Evolutionary conservation across 2,888 invertebrate species (phyloP).

Genomic region (Athalia cordata): DNA sequence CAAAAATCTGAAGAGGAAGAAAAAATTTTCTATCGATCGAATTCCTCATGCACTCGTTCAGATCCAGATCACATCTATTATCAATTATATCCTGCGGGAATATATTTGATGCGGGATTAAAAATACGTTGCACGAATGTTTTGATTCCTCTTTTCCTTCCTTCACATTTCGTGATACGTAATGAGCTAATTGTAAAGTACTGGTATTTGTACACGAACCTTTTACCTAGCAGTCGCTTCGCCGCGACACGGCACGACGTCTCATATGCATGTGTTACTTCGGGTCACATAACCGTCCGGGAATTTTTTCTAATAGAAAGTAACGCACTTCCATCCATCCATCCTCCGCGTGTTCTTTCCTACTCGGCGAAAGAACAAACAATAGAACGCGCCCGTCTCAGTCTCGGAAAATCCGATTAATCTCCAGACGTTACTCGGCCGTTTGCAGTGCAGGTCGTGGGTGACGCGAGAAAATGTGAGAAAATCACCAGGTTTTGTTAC

Average conservation of each 20-base stretch:
- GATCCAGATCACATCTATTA: too few relatives aligned
- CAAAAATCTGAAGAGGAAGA: neutral
- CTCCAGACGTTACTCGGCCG: neutral
- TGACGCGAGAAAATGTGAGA: slow-evolving; percentile 9
- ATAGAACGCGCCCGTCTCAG: too few relatives aligned
- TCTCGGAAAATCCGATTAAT: slow-evolving; percentile 37
- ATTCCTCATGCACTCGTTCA: too few relatives aligned
- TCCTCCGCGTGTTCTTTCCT: neutral
- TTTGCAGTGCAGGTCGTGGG: neutral
- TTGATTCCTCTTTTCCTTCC: too few relatives aligned
- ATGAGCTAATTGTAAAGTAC: too few relatives aligned
- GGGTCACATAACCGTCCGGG: slow-evolving; percentile 41
- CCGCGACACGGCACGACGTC: too few relatives aligned
- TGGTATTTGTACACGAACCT: too few relatives aligned
- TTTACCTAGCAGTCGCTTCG: too few relatives aligned
- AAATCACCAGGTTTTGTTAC: neutral
- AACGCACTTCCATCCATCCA: slow-evolving; percentile 21
- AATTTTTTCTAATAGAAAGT: slow-evolving; percentile 39
- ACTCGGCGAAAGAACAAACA: neutral
- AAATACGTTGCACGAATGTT: neutral
- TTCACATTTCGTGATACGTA: too few relatives aligned
- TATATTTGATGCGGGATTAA: too few relatives aligned
- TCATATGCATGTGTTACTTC: neutral
- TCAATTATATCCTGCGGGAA: too few relatives aligned
- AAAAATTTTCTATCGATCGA: neutral